Conservation (phyloP, 2,888 invertebrate species). For the Chalcis sispes region DNA sequence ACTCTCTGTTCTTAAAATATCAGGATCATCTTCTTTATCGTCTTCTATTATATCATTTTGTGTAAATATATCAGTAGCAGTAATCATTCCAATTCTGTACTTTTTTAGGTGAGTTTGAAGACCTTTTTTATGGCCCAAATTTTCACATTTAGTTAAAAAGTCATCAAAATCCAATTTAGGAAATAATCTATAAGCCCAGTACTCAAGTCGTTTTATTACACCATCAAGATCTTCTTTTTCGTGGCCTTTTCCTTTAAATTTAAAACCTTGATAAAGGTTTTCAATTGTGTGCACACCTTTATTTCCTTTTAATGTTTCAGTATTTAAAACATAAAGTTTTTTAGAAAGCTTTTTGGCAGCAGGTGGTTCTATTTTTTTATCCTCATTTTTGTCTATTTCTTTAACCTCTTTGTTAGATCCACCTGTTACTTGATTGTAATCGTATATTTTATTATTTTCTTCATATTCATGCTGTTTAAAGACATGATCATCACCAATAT, state of each 20-base stretch:
- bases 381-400: constrained; percentile 47
- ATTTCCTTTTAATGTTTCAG: constrained; percentile 84
- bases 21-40: constrained; percentile 60
- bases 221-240: constrained; percentile 89
- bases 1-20: constrained; percentile 23
- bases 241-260: constrained; percentile 88
- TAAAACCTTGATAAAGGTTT: constrained; percentile 87
- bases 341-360: constrained; percentile 66
- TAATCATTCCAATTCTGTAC: constrained; percentile 81
- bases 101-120: constrained; percentile 84
- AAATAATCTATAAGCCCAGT: constrained; percentile 95
- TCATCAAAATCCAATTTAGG: constrained; percentile 94
- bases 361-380: constrained; percentile 48
- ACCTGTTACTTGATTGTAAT: constrained; percentile 48
- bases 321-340: constrained; percentile 77
- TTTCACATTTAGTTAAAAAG: constrained; percentile 86
- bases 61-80: constrained; percentile 69
- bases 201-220: constrained; percentile 89
- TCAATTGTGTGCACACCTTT: constrained; percentile 90
- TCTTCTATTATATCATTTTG: constrained; percentile 76
- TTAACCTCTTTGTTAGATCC: constrained; percentile 44
- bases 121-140: constrained; percentile 87
- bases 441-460: neutral
- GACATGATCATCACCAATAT: constrained; percentile 42
- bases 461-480: constrained; percentile 35